A percentile compares a stretch with the other conserved stretches of the same genome.
These are phyloP conservation scores for Ptychoptera albimana DNA, from an alignment of 2,888 invertebrate genomes.

Conservation along the genomic window DNA sequence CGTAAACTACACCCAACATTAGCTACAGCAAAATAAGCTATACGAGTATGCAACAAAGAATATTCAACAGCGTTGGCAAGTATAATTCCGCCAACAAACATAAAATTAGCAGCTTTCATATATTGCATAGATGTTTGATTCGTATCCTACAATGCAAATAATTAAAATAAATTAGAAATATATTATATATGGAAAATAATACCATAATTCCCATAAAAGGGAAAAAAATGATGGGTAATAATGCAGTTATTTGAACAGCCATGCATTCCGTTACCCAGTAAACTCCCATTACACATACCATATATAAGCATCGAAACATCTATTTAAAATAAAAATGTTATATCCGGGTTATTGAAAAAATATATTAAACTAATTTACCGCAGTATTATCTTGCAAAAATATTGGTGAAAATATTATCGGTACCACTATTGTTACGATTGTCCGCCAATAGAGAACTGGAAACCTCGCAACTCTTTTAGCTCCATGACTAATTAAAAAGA, in stretches of 20 bases:
- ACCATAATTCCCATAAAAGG: not conserved
- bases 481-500: no score
- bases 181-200: no score
- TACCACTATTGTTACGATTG: not conserved
- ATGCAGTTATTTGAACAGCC: not conserved
- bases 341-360: no score
- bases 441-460: not conserved
- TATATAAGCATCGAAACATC: slow-evolving; percentile 2
- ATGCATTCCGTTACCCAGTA: slow-evolving; percentile 3
- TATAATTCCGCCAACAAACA: slow-evolving; percentile 4
- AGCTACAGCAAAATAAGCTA: not conserved
- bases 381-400: not conserved
- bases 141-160: not conserved
- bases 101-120: slow-evolving; percentile 2
- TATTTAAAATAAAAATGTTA: not conserved
- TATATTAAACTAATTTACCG: not conserved
- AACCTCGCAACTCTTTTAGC: no score
- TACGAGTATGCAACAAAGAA: not conserved
- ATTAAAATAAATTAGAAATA: no score
- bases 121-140: not conserved
- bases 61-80: slow-evolving; percentile 3
- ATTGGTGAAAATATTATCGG: slow-evolving; percentile 1
- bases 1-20: not conserved
- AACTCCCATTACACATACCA: slow-evolving; percentile 1
- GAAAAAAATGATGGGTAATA: slow-evolving; percentile 2